Conservation (phyloP, 2,888 invertebrate genomes). For the Scrobipalpa costella region DNA sequence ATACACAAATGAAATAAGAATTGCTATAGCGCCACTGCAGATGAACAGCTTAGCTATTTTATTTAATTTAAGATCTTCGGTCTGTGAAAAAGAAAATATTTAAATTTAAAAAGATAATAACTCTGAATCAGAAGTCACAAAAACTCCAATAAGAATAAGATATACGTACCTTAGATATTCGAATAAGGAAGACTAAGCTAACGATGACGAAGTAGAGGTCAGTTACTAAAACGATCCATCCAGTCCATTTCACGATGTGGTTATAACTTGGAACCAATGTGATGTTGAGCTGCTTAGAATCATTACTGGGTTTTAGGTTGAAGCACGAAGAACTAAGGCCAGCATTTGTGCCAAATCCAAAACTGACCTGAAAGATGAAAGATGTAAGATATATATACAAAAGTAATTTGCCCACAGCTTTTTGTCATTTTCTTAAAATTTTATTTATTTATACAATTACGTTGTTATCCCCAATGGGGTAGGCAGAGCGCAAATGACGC, state of each 20-base stretch:
- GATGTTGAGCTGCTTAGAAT: not conserved
- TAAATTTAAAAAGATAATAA: not conserved
- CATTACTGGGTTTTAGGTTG: not conserved
- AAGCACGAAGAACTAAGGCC: conserved; percentile 54
- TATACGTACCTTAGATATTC: conserved; percentile 48
- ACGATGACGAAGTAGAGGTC: conserved; percentile 47
- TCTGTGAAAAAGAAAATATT: conserved; percentile 44
- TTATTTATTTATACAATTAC: no score
- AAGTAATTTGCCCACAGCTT: no score
- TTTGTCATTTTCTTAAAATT: no score
- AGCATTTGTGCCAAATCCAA: conserved; percentile 62
- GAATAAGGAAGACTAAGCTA: conserved; percentile 47
- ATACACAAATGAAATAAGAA: conserved; percentile 51
- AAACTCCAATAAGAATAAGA: not conserved
- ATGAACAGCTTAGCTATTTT: conserved; percentile 42
- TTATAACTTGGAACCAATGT: not conserved
- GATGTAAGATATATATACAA: no score
- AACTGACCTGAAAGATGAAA: conserved; percentile 51
- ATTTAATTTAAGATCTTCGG: conserved; percentile 15
- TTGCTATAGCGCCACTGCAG: conserved; percentile 40
- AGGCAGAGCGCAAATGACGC: no score
- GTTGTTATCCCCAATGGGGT: no score
- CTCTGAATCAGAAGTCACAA: not conserved
- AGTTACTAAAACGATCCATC: conserved; percentile 49
- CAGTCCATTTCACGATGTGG: conserved; percentile 42